Evolutionary conservation across 2,113 vertebrate species (phyloP).

Genomic region (Steatornis caripensis): DNA sequence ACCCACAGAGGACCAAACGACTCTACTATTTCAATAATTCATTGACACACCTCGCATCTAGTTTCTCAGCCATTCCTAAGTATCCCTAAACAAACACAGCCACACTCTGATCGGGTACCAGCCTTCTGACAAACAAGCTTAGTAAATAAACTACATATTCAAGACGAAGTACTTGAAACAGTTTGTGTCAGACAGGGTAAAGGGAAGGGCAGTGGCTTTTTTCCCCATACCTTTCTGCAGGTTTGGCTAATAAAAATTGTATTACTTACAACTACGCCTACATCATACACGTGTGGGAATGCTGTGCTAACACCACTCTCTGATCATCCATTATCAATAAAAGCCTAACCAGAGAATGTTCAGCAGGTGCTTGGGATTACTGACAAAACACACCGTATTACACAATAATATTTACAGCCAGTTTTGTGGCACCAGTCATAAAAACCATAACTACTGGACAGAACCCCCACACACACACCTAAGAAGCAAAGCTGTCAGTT

Average conservation of each 20-base stretch:
- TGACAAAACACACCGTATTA: background rate
- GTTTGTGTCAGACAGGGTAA: background rate
- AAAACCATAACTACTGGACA: background rate
- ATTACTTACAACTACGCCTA: background rate
- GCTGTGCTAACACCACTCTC: background rate
- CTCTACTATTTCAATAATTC: background rate
- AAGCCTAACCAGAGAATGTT: background rate
- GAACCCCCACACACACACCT: background rate
- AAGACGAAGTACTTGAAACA: background rate
- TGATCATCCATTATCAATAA: background rate
- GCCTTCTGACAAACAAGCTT: background rate
- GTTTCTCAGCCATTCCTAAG: background rate
- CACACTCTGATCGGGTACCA: background rate
- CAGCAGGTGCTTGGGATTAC: background rate
- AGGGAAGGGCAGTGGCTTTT: background rate
- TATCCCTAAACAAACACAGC: background rate
- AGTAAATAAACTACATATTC: background rate
- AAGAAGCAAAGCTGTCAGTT: background rate
- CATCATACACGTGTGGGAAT: accelerated
- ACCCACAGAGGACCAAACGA: background rate
- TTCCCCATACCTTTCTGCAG: background rate
- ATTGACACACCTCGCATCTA: background rate
- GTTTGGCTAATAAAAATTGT: background rate
- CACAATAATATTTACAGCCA: background rate
- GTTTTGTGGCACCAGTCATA: background rate